Evolutionary conservation across 1,140 invertebrate species (phyloP).

Genomic region (Manduca sexta): DNA sequence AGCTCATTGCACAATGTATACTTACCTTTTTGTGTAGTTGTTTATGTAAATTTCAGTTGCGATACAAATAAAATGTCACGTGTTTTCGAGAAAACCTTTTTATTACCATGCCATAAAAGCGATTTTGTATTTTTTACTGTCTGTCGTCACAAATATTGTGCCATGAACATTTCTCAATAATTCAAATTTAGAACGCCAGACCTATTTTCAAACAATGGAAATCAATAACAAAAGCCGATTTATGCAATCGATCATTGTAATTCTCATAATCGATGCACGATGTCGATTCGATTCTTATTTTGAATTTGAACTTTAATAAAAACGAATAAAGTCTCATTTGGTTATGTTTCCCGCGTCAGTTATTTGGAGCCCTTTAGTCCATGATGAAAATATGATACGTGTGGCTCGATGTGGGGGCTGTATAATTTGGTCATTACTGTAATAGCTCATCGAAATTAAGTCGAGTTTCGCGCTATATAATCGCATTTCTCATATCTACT

Average conservation of each 20-base stretch:
- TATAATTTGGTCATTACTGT: slow-evolving; percentile 37
- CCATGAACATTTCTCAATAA: neutral
- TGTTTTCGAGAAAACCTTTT: too few species aligned
- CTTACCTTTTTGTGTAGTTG: neutral
- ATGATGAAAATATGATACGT: slow-evolving; percentile 46
- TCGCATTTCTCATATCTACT: slow-evolving; percentile 12
- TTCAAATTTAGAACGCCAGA: slow-evolving; percentile 15
- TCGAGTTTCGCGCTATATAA: slow-evolving; percentile 25
- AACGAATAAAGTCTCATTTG: too few species aligned
- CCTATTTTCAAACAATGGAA: slow-evolving; percentile 14
- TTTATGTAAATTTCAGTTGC: too few species aligned
- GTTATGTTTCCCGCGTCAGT: slow-evolving; percentile 1
- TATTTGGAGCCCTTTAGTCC: slow-evolving; percentile 30
- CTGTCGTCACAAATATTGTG: too few species aligned
- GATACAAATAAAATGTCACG: too few species aligned
- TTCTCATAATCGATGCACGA: slow-evolving; percentile 23
- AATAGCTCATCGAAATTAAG: slow-evolving; percentile 35
- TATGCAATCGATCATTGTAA: slow-evolving; percentile 17
- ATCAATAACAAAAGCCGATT: slow-evolving; percentile 21
- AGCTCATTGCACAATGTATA: neutral
- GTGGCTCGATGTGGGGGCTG: slow-evolving; percentile 15
- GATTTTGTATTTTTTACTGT: too few species aligned
- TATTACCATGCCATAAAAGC: too few species aligned
- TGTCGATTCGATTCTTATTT: too few species aligned
- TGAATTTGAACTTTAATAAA: neutral